Conservation (phyloP, 2,888 invertebrate genomes). For the Leptarthrus brevirostris region DNA sequence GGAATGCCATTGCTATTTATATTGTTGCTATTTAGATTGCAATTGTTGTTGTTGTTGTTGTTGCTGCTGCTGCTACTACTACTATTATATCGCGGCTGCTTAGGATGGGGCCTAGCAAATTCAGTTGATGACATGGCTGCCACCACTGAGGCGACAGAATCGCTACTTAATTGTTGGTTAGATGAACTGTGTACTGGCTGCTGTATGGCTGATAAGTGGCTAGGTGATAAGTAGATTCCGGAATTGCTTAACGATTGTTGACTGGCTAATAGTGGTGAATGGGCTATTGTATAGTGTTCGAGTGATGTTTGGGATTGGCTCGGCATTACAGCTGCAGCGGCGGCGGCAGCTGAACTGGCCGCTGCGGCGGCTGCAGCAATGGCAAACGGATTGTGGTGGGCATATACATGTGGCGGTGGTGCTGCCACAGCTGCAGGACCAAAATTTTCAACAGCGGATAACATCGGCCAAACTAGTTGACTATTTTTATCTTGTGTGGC, state of each 20-base stretch:
- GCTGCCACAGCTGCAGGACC: constrained; percentile 58
- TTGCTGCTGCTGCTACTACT: constrained; percentile 53
- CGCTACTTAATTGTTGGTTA: constrained; percentile 50
- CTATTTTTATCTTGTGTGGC: constrained; percentile 16
- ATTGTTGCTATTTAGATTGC: constrained; percentile 52
- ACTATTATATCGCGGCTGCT: constrained; percentile 57
- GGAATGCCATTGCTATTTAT: constrained; percentile 51
- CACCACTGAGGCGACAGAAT: constrained; percentile 44
- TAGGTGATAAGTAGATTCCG: constrained; percentile 38
- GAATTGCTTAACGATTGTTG: constrained; percentile 14
- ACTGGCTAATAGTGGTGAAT: constrained; percentile 14
- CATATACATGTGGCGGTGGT: constrained; percentile 55
- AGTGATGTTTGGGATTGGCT: constrained; percentile 47
- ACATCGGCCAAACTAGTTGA: constrained; percentile 56
- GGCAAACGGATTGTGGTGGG: constrained; percentile 58
- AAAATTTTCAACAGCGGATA: constrained; percentile 61
- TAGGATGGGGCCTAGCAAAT: constrained; percentile 60
- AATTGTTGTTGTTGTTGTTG: constrained; percentile 53
- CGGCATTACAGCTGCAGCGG: constrained; percentile 56
- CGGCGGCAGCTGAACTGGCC: constrained; percentile 57
- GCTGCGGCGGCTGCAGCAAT: constrained; percentile 59
- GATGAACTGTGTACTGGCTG: constrained; percentile 40
- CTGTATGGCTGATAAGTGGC: constrained; percentile 10
- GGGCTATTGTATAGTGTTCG: constrained; percentile 47
- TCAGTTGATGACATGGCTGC: constrained; percentile 58